Evolutionary conservation across 2,113 vertebrate species (phyloP).

Genomic region (Rhombomys opimus): DNA sequence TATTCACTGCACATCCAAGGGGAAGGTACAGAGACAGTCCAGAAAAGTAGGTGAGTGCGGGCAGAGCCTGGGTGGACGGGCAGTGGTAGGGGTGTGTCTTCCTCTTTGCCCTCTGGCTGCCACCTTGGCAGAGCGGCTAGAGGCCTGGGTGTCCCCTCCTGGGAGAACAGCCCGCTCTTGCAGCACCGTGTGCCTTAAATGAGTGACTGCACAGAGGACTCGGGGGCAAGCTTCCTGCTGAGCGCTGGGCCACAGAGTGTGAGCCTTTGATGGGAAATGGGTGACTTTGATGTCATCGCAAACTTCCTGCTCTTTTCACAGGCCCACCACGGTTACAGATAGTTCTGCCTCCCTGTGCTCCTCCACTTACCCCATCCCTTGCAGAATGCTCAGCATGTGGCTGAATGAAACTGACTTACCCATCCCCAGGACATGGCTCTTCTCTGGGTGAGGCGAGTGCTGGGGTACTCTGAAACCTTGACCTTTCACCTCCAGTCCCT

Average conservation of each 20-base stretch:
- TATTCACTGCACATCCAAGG: background rate
- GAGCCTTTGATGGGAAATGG: background rate
- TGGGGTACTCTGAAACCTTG: background rate
- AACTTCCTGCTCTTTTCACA: background rate
- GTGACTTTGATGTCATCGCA: background rate
- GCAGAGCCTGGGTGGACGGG: background rate
- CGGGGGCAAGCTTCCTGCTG: background rate
- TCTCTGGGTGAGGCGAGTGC: accelerated
- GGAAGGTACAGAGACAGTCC: background rate
- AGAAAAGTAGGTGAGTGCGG: background rate
- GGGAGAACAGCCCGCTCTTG: background rate
- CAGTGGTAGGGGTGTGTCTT: background rate
- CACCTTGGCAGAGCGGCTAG: background rate
- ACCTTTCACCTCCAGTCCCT: background rate
- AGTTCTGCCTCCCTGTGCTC: background rate
- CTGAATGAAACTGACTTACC: background rate
- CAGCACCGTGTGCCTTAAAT: background rate
- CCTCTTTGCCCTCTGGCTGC: background rate
- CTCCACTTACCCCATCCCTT: background rate
- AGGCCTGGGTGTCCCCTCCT: background rate
- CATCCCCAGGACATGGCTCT: accelerated
- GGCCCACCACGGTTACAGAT: background rate
- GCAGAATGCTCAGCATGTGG: background rate
- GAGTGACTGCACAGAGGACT: background rate
- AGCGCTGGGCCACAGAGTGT: accelerated